These are phyloP conservation scores for Cebus imitator DNA, from an alignment of 2,113 vertebrate genomes.

Conservation along the genomic window DNA sequence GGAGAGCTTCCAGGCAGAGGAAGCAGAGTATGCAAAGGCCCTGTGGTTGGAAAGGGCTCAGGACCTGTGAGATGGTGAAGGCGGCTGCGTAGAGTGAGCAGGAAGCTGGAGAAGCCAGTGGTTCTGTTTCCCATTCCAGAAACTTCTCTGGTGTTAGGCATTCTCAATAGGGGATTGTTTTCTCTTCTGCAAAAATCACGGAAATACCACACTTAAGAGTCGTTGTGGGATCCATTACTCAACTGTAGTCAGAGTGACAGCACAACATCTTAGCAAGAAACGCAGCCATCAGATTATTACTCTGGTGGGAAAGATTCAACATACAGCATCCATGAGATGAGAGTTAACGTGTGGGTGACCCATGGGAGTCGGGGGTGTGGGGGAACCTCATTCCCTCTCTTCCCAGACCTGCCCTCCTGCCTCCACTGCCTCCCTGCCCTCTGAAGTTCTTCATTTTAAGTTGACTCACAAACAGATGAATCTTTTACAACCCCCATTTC, in stretches of 20 bases:
- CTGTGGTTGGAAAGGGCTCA: background rate
- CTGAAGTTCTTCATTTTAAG: slow-evolving; percentile 68
- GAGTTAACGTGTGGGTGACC: slow-evolving; percentile 64
- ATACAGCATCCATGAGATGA: background rate
- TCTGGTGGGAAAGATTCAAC: slow-evolving; percentile 11
- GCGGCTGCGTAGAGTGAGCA: background rate
- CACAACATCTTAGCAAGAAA: background rate
- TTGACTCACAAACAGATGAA: slow-evolving; percentile 79
- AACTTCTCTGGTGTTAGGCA: background rate
- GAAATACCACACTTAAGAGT: background rate
- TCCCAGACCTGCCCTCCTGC: slow-evolving; percentile 47
- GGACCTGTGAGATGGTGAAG: background rate
- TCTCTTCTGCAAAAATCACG: background rate
- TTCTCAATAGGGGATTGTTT: background rate
- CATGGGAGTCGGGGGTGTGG: slow-evolving; percentile 35
- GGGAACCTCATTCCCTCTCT: background rate
- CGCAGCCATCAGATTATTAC: background rate
- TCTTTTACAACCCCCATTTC: slow-evolving; percentile 82
- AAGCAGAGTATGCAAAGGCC: background rate
- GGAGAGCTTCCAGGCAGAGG: too few relatives aligned
- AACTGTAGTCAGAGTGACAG: background rate
- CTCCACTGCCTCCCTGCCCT: background rate
- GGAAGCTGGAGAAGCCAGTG: background rate
- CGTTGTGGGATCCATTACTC: background rate
- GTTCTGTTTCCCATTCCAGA: background rate